Conservation (phyloP, 2,888 invertebrate genomes). For the Exephanes ischioxanthus region DNA sequence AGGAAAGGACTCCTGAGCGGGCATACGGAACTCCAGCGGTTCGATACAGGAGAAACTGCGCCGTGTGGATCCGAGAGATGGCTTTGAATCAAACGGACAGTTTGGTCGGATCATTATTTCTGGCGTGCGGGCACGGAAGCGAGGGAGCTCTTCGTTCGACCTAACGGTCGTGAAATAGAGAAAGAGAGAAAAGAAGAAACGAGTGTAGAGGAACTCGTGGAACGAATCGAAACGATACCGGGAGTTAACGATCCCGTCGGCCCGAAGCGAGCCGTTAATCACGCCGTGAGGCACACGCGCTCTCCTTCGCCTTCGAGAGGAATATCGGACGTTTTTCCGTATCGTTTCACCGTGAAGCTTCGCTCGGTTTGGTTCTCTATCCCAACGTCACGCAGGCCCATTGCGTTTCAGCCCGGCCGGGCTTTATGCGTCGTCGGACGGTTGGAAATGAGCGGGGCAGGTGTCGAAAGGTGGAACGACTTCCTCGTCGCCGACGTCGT, state of each 20-base stretch:
- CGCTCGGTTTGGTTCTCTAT: constrained; percentile 6
- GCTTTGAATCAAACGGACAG: constrained; percentile 65
- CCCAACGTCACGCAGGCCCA: constrained; percentile 28
- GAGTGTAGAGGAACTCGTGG: constrained; percentile 64
- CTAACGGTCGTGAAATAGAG: constrained; percentile 64
- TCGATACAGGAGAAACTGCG: constrained; percentile 9
- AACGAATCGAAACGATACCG: constrained; percentile 70
- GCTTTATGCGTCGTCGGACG: constrained; percentile 20
- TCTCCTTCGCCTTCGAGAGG: constrained; percentile 51
- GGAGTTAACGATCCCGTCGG: constrained; percentile 73
- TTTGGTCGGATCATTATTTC: constrained; percentile 67
- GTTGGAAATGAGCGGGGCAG: constrained; percentile 43
- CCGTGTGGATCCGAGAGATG: constrained; percentile 37
- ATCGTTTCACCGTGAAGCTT: constrained; percentile 65
- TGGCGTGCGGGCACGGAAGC: constrained; percentile 63
- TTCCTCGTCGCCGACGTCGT: constrained; percentile 49
- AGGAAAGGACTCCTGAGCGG: constrained; percentile 23
- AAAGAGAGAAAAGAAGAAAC: constrained; percentile 46
- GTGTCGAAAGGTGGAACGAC: constrained; percentile 68
- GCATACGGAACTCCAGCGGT: not conserved
- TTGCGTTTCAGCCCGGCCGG: constrained; percentile 31
- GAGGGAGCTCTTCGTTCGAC: constrained; percentile 49
- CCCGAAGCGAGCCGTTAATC: constrained; percentile 70
- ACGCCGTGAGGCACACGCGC: constrained; percentile 65
- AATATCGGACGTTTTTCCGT: constrained; percentile 68